These are phyloP conservation scores for Folsomia manolachei DNA, from an alignment of 2,888 invertebrate species.

Conservation along the genomic window DNA sequence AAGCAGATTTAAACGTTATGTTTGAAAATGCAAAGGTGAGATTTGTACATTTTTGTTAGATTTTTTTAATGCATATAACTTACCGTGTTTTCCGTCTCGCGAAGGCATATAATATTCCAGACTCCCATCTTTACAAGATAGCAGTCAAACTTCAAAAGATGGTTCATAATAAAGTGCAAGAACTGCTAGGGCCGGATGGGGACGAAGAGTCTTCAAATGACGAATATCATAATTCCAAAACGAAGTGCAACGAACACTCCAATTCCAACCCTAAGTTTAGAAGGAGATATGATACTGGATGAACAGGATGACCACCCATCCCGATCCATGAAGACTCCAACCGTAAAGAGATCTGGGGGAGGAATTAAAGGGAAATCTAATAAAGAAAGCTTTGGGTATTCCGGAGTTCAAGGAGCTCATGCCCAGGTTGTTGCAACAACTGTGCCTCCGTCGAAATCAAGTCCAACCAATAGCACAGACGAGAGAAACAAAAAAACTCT, in stretches of 20 bases:
- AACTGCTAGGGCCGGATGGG: slow-evolving; percentile 66
- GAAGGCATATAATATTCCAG: slow-evolving; percentile 80
- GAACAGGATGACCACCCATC: not conserved
- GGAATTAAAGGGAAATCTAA: slow-evolving; percentile 22
- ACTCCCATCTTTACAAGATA: slow-evolving; percentile 77
- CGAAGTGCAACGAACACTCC: slow-evolving; percentile 33
- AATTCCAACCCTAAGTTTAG: slow-evolving; percentile 33
- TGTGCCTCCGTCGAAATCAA: slow-evolving; percentile 19
- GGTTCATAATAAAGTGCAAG: slow-evolving; percentile 77
- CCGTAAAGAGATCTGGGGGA: not conserved
- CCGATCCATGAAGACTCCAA: not conserved
- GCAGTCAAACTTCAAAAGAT: slow-evolving; percentile 79
- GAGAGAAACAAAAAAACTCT: slow-evolving; percentile 58
- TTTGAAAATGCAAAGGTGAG: slow-evolving; percentile 97
- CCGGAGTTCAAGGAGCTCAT: no score
- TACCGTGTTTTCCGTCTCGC: no score
- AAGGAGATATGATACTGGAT: slow-evolving; percentile 17
- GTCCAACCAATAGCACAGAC: slow-evolving; percentile 33
- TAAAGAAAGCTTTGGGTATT: slow-evolving; percentile 17
- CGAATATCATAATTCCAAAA: slow-evolving; percentile 21
- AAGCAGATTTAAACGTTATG: slow-evolving; percentile 91
- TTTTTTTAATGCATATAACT: no score
- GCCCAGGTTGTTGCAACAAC: not conserved
- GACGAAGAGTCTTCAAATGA: slow-evolving; percentile 46
- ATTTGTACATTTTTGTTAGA: no score